Base-by-base conservation (phyloP, 2,888 invertebrate species). In the Trichopria drosophilae region DNA sequence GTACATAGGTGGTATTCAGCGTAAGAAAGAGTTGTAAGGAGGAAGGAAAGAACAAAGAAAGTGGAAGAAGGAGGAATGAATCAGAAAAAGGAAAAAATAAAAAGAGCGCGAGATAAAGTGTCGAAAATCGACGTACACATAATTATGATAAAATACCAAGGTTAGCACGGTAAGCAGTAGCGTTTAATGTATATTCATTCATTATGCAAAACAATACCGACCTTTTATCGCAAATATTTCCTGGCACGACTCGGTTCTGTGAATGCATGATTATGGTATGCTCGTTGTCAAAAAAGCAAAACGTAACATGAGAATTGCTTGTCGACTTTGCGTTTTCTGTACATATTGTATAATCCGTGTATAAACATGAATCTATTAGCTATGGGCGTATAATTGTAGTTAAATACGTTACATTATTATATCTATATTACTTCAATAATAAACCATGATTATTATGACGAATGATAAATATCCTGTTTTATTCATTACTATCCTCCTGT, bases 301-400 rank as follows among this genome's bases (percentile, higher is more conserved):
- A 51, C 16, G 34, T 56, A 51, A 50, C 29, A 51, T 57, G 62
- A 57, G 58, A 65, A 65, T 67, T 68, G 68, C 72, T 71, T 69
- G 62, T 69, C 58, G 62, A 68, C 64, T 67, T 63, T 71, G 65
- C 63, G 66, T 71, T 70, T 32, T 69, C 63, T 75, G 74, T 75
- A 75, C 62, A 75, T 75, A 75, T 72, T 75, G 75, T 75, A 75
- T 74, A 75, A 74, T 74, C 71, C 69, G 67, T 75, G 74, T 75
- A 75, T 72, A 75, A 75, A 75, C 65, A 71, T 71, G 64, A 73
- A 62, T 69, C 63, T 65, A 67, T 62, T 69, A 72, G 68, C 63
- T 68, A 66, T 69, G 69, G 68, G 67, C 68, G 65, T 72, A 72
- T 68, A 68, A 72, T 67, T 71, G 70, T 73, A 73, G 73, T 67